phyloP scores from a whole-genome alignment of 2,797 vertebrate genomes.

The Oophaga sylvatica region DNA sequence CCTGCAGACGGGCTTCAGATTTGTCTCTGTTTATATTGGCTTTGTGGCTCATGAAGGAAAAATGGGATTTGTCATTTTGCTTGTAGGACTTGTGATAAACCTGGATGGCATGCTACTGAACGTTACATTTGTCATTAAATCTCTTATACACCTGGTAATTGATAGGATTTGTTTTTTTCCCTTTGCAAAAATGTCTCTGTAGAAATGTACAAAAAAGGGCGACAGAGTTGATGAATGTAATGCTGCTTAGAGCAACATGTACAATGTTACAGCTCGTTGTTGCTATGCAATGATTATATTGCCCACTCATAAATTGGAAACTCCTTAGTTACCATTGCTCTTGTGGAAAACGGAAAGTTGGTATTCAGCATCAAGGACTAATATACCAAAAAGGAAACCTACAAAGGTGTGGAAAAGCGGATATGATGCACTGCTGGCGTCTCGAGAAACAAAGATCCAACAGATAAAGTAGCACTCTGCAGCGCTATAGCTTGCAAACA shows the following conservation, averaged over 20 bases:
- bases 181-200: neutral
- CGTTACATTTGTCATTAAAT: neutral
- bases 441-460: too few species aligned
- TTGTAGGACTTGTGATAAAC: neutral
- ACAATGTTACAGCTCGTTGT: neutral
- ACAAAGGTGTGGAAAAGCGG: too few species aligned
- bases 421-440: too few species aligned
- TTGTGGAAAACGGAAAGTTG: too few species aligned
- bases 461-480: too few species aligned
- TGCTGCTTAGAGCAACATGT: neutral
- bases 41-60: neutral
- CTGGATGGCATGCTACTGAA: neutral
- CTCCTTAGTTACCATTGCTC: too few species aligned
- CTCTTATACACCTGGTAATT: neutral
- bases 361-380: too few species aligned
- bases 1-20: neutral
- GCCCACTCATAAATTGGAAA: too few species aligned
- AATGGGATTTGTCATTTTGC: neutral
- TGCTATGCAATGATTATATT: neutral
- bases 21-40: slow-evolving; percentile 11
- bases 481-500: too few species aligned
- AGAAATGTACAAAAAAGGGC: neutral
- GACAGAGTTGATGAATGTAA: neutral
- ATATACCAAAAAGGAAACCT: too few species aligned
- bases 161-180: neutral